Base-by-base conservation (phyloP, 2,888 invertebrate species). In the Amphipoea oculea region DNA sequence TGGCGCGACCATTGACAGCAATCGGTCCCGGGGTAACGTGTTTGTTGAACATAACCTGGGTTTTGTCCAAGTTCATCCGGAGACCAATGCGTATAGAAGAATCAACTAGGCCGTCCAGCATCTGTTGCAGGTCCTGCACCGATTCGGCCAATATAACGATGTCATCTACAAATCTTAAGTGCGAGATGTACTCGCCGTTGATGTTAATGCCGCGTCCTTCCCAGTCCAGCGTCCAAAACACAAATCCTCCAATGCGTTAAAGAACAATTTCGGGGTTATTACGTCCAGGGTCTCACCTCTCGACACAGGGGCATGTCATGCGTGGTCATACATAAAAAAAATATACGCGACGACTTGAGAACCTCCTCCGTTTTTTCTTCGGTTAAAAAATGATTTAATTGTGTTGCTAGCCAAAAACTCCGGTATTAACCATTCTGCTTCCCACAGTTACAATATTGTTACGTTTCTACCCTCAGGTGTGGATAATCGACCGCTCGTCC, bases 401-500 rank as follows among this genome's bases (percentile, higher is more conserved):
- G 0, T 23, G n/a, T 68, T n/a, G 17, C 42, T 11, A 45, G n/a
- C 9, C 1, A n/a, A 17, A 29, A 67, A 5, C 9, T 9, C 4
- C 14, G 1, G n/a, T 14, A 40, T 23, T 3, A 40, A 4, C 4
- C n/a, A 42, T n/a, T 42, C 9, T 20, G 1, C 6, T 29, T 29
- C 0, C 3, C 5, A n/a, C 42, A 40, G 36, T n/a, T 7, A 42
- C 7, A 54, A 4, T 23, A 17, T 57, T 40, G 0, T 29, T n/a
- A 12, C 40, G 9, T 71, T n/a, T 20, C 0, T 36, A 29, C 29
- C 48, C 67, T 20, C 91, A 99, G 99, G 97, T 99, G 20, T 99
- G 99, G 99, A 98, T 99, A 67, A 99, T 99, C 88, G 98, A 99
- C 92, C 98, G 98, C 0, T 98, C 98, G 0, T 98, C 99, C 85